phyloP scores from a whole-genome alignment of 1,140 invertebrate species.

The Parapsyche elsis region DNA sequence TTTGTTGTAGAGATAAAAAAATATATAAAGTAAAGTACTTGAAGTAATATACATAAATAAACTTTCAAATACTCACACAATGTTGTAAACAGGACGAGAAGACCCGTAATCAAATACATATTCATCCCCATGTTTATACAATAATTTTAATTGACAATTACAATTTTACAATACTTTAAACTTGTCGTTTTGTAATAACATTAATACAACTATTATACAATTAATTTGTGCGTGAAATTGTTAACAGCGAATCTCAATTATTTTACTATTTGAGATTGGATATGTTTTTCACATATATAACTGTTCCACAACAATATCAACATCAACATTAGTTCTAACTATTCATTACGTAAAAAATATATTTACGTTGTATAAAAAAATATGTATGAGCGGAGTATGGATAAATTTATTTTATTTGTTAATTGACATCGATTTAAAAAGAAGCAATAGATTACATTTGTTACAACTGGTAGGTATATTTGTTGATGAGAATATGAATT shows the following conservation, averaged over 20 bases:
- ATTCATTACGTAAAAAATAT: too few relatives aligned
- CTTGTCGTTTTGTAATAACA: background rate
- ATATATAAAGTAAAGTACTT: background rate
- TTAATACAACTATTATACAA: background rate
- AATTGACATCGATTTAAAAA: too few relatives aligned
- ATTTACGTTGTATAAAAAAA: too few relatives aligned
- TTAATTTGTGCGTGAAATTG: slow-evolving; percentile 14
- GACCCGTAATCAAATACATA: background rate
- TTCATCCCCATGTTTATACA: background rate
- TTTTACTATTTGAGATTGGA: background rate
- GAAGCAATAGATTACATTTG: too few relatives aligned
- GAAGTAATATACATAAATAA: background rate
- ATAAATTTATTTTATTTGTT: too few relatives aligned
- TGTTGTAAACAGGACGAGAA: background rate
- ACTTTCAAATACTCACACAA: background rate
- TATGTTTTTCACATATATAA: background rate
- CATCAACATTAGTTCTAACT: too few relatives aligned
- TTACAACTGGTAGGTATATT: too few relatives aligned
- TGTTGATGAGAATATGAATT: too few relatives aligned
- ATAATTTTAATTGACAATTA: background rate
- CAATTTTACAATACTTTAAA: background rate
- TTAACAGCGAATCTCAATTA: slow-evolving; percentile 12
- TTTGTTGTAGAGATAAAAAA: background rate
- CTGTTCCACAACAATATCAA: too few relatives aligned
- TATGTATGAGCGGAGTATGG: too few relatives aligned